phyloP scores from a whole-genome alignment of 2,888 invertebrate species.

The Mayetiola destructor region DNA sequence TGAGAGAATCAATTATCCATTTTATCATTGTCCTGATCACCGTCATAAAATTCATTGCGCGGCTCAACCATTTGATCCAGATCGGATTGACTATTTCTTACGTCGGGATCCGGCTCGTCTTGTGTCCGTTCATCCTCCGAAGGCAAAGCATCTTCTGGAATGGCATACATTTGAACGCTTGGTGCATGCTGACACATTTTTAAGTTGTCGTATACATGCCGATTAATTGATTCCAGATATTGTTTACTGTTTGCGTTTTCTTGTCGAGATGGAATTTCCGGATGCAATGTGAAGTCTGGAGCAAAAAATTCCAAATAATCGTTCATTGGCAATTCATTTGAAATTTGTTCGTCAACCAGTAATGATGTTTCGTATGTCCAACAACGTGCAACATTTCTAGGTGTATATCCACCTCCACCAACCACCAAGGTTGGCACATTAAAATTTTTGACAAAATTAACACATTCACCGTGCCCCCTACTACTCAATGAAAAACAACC shows the following conservation, averaged over 20 bases:
- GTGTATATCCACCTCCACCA: conserved; percentile 73
- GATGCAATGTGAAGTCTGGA: conserved; percentile 91
- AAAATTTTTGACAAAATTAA: conserved; percentile 83
- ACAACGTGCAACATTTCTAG: conserved; percentile 92
- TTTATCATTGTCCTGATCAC: conserved; percentile 80
- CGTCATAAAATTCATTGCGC: conserved; percentile 79
- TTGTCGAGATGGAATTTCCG: conserved; percentile 71
- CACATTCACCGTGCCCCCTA: conserved; percentile 94
- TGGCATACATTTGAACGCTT: conserved; percentile 94
- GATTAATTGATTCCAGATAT: conserved; percentile 82
- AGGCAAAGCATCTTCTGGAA: conserved; percentile 67
- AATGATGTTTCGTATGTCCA: conserved; percentile 99
- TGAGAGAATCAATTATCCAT: conserved; percentile 28
- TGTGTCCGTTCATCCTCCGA: conserved; percentile 49
- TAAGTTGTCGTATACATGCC: conserved; percentile 81
- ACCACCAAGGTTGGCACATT: conserved; percentile 85
- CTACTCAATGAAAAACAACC: conserved; percentile 95
- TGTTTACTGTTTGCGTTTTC: conserved; percentile 93
- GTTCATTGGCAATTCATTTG: conserved; percentile 87
- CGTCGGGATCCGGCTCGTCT: conserved; percentile 73
- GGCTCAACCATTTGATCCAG: conserved; percentile 70
- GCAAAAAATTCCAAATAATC: conserved; percentile 96
- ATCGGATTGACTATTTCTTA: conserved; percentile 59
- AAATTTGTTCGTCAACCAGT: conserved; percentile 80
- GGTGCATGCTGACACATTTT: conserved; percentile 88